Base-by-base conservation (phyloP, 1,140 invertebrate genomes). In the Eumaeus atala region DNA sequence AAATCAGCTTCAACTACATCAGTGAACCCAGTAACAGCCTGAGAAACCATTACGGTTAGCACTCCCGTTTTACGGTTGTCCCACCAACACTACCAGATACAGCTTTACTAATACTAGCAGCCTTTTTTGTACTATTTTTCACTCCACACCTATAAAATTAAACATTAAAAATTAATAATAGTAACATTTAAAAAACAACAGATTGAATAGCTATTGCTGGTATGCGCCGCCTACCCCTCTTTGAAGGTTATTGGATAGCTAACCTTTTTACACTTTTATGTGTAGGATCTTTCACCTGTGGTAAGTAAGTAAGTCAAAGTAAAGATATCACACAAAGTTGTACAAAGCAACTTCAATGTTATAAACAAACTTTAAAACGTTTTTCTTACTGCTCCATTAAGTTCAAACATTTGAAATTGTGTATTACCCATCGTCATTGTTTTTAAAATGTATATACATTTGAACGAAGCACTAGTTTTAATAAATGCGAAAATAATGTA, bases 191-290 rank as follows among this genome's bases (percentile, higher is more conserved):
- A 48, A 50, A n/a, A 21, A 6, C 17, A 21, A 28, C 18, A 33
- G 11, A 28, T n/a, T 49, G 34, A 3, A 33, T 34, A 4, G 28
- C 21, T 12, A 42, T 42, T 9, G 40, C 17, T 9, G 40, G 40
- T 2, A 11, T 12, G 40, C 40, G 12, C 16, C 8, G 8, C 11
- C 8, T 14, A 12, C 21, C 21, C 21, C 21, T 28, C 6, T 28
- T 28, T 28, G 21, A 28, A 28, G 21, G 6, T 28, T 28, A 28
- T 28, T 28, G 21, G 14, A 16, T 51, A 7, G 50, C 54, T 40
- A 44, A 60, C 58, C 55, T 64, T 64, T 51, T 54, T 64, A 58
- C 62, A 60, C 37, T 64, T 64, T 1, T 60, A 54, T 14, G 35
- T 47, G 16, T 37, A 17, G 44, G 59, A 59, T 0, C 16, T 44